Percentiles rank a stretch among this genome's conserved stretches.
Evolutionary conservation across 2,888 invertebrate genomes (phyloP).

Genomic region (Cephus rjabovi): DNA sequence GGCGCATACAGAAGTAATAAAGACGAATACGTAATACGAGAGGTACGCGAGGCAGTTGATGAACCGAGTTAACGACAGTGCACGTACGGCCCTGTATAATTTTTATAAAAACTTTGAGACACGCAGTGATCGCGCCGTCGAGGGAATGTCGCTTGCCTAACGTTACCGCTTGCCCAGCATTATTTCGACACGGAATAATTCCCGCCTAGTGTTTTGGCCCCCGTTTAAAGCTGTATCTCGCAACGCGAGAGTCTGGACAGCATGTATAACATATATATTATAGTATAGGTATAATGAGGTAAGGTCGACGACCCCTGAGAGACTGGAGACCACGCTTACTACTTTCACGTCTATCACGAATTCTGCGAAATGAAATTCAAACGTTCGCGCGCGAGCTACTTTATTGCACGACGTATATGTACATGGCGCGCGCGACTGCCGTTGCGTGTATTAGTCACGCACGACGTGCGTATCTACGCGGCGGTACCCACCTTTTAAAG

Average conservation of each 20-base stretch:
- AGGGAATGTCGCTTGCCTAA: not conserved
- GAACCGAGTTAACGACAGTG: too few relatives aligned
- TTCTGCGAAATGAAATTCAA: slow-evolving; percentile 43
- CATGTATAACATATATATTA: not conserved
- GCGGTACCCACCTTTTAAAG: not conserved
- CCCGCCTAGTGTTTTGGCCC: slow-evolving; percentile 1
- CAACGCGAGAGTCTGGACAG: not conserved
- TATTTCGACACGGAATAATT: slow-evolving; percentile 3
- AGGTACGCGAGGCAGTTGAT: not conserved
- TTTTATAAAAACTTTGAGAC: not conserved
- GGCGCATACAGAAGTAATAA: not conserved
- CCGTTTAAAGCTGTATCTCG: not conserved
- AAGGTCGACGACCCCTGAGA: not conserved
- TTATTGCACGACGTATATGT: not conserved
- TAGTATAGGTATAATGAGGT: not conserved
- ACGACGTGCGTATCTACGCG: not conserved
- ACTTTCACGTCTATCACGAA: slow-evolving; percentile 47
- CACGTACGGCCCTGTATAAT: not conserved
- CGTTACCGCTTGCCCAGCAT: not conserved
- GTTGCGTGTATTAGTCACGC: not conserved
- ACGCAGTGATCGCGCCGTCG: not conserved
- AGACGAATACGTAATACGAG: not conserved
- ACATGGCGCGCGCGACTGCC: not conserved
- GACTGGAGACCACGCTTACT: not conserved
- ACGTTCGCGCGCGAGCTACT: not conserved